Percentiles rank a stretch among this genome's conserved stretches.
Evolutionary conservation across 2,888 invertebrate genomes (phyloP).

Genomic region (Tenthredo livida): DNA sequence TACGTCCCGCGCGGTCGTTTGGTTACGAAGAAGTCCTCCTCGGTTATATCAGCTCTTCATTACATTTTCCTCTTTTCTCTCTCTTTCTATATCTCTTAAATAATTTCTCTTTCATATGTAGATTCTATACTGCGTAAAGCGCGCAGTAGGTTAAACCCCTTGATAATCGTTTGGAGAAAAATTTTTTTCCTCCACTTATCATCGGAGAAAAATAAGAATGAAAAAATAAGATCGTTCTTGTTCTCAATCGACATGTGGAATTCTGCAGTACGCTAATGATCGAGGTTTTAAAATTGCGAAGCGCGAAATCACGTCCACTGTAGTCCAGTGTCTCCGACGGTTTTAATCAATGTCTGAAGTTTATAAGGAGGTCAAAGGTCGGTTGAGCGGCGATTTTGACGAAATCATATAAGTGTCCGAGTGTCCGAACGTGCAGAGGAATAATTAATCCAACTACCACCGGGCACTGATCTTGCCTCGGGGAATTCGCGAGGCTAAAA

Average conservation of each 20-base stretch:
- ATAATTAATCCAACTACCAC: not conserved
- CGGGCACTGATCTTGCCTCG: not conserved
- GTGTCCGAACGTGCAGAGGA: too few species aligned
- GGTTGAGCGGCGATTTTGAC: constrained; percentile 16
- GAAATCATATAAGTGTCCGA: not conserved
- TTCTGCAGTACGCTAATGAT: not conserved
- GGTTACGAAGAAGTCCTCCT: not conserved
- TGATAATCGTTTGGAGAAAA: too few species aligned
- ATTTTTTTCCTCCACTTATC: too few species aligned
- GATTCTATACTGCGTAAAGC: too few species aligned
- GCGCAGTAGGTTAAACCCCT: too few species aligned
- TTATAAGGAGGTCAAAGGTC: constrained; percentile 37
- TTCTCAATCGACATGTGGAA: not conserved
- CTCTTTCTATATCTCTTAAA: not conserved
- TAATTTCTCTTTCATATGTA: too few species aligned
- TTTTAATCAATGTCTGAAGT: constrained; percentile 48
- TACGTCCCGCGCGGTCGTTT: not conserved
- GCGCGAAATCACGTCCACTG: not conserved
- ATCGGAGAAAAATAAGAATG: too few species aligned
- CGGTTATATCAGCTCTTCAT: not conserved
- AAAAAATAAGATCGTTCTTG: not conserved
- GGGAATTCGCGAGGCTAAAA: not conserved
- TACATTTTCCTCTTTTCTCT: not conserved
- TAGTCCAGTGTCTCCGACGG: not conserved
- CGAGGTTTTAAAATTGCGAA: not conserved